These are phyloP conservation scores for Drosophila funebris DNA, from an alignment of 1,140 invertebrate species.

Conservation along the genomic window DNA sequence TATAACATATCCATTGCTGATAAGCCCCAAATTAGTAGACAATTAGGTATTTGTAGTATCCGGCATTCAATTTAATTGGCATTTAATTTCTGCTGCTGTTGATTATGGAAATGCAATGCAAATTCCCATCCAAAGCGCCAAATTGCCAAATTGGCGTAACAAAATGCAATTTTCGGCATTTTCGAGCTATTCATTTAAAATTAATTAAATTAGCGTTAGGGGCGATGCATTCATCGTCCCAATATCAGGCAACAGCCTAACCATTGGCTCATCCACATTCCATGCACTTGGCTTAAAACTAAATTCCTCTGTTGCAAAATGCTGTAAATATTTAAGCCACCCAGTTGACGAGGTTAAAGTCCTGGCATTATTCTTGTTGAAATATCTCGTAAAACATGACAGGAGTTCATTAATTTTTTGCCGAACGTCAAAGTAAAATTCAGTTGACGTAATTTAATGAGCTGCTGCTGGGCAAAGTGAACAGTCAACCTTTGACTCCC, in stretches of 20 bases:
- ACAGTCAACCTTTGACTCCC: conserved; percentile 6
- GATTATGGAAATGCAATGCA: conserved; percentile 61
- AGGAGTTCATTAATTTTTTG: conserved; percentile 24
- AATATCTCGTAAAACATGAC: conserved; percentile 7
- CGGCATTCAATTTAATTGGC: conserved; percentile 68
- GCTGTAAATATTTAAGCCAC: conserved; percentile 2
- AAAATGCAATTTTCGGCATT: conserved; percentile 62
- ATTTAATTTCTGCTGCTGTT: conserved; percentile 59
- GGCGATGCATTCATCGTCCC: neutral
- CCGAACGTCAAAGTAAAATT: neutral
- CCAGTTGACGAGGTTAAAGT: neutral
- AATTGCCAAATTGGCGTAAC: conserved; percentile 56
- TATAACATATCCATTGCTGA: conserved; percentile 6
- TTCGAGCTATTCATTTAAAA: conserved; percentile 53
- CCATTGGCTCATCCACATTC: neutral
- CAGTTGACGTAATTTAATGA: conserved; percentile 39
- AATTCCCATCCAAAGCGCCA: conserved; percentile 16
- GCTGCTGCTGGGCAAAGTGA: conserved; percentile 10
- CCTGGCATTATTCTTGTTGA: neutral
- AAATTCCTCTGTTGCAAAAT: neutral
- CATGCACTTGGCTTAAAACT: neutral
- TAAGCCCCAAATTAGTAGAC: conserved; percentile 20
- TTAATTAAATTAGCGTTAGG: conserved; percentile 61
- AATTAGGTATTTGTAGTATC: conserved; percentile 46
- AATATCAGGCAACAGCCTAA: neutral